Base-by-base conservation (phyloP, 2,888 invertebrate species). In the Napeogenes sylphis region DNA sequence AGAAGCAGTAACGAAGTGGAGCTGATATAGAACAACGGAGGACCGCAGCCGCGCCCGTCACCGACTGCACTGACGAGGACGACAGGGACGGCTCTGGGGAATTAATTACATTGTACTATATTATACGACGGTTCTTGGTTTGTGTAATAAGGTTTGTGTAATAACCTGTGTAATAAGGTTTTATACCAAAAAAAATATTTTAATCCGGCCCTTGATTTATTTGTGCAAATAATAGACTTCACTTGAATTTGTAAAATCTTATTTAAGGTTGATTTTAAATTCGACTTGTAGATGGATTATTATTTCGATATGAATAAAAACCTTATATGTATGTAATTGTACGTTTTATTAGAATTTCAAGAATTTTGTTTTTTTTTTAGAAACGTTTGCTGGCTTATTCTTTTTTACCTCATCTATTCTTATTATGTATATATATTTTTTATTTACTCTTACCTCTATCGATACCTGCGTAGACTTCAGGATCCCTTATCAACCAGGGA, bases 1-100 rank as follows among this genome's bases (percentile, higher is more conserved):
- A 88, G 77, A 87, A 87, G 74, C 90, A 90, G 78, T 90, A 90
- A 2, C 75, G 73, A 56, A 90, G 80, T 3, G 75, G 61, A 0
- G 83, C 67, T 38, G 77, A 71, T 5, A 85, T 72, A 0, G 76
- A 75, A 71, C 90, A 90, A 12, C 78, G 73, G 78, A 90, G 71
- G 5, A 71, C 72, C 0, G 79, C 72, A 2, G 73, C 67, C 2
- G 82, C 78, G 1, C 79, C 82, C 12, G 75, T 81, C 2, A 74
- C 32, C 0, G 51, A 30, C n/a, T 4, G 4, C 51, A 51, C 51
- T 21, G 5, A 4, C 30, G 21, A 21, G 30, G 51, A 30, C 6
- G 66, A 74, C 51, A 89, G 69, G 2, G 70, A 70, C 0, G 87
- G 87, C 30, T 77, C 89, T 88, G 78, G 8, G 77, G 78, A 38